Evolutionary conservation across 1,140 invertebrate species (phyloP).

Genomic region (Pogonognathellus flavescens): DNA sequence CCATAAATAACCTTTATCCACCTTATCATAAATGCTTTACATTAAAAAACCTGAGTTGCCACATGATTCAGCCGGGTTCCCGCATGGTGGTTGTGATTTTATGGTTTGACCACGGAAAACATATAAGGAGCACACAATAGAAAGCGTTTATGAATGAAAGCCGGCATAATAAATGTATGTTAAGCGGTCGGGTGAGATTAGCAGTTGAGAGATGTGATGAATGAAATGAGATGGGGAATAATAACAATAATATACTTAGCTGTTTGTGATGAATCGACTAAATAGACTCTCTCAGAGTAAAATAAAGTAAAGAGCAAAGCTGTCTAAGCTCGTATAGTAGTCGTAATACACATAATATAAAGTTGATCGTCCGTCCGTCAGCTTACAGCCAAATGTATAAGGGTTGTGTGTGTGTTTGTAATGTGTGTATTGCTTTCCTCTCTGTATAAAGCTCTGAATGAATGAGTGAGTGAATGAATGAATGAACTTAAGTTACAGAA

Average conservation of each 20-base stretch:
- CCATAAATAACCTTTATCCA: no score
- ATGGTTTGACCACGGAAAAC: background rate
- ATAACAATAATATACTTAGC: slow-evolving; percentile 48
- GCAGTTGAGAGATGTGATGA: slow-evolving; percentile 33
- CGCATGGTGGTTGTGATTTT: background rate
- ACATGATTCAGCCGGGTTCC: background rate
- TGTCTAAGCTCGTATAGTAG: background rate
- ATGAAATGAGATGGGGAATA: slow-evolving; percentile 46
- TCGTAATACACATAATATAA: background rate
- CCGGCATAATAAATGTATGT: slow-evolving; percentile 36
- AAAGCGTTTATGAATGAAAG: slow-evolving; percentile 30
- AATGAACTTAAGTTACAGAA: slow-evolving; percentile 41
- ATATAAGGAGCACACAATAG: background rate
- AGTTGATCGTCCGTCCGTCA: slow-evolving; percentile 36
- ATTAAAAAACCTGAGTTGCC: background rate
- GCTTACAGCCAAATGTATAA: slow-evolving; percentile 11
- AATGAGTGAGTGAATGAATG: slow-evolving; percentile 11
- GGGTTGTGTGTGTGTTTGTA: background rate
- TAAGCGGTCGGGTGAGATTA: slow-evolving; percentile 41
- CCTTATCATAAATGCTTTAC: background rate
- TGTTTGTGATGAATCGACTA: slow-evolving; percentile 29
- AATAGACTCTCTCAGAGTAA: slow-evolving; percentile 10
- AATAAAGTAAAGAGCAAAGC: slow-evolving; percentile 1
- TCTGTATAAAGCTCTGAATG: background rate
- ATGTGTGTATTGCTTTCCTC: background rate